A percentile compares a stretch with the other conserved stretches of the same genome.
Conservation (phyloP, 2,888 invertebrate species). For the Acanthosepion pharaonis region DNA sequence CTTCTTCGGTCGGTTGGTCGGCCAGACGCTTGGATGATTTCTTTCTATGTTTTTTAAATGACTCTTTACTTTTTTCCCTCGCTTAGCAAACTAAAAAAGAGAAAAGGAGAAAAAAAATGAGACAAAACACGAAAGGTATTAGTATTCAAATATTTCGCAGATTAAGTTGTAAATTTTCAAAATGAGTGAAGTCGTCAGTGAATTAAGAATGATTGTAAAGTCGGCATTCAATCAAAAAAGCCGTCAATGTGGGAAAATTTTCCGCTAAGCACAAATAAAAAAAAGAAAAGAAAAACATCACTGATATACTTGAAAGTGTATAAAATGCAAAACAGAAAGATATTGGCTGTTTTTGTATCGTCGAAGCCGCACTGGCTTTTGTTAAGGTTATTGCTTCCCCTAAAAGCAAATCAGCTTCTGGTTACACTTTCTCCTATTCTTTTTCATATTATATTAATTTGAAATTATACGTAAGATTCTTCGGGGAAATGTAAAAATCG, state of each 20-base stretch:
- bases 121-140: background rate
- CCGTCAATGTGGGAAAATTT: background rate
- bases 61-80: background rate
- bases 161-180: slow-evolving; percentile 8
- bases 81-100: background rate
- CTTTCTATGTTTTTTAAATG: background rate
- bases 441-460: background rate
- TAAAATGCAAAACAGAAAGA: background rate
- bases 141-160: background rate
- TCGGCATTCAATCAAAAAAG: background rate
- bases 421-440: background rate
- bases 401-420: background rate
- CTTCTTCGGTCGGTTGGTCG: background rate
- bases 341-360: background rate
- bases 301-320: background rate
- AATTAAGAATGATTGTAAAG: background rate
- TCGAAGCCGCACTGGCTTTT: background rate
- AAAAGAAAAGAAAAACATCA: background rate
- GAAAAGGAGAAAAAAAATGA: background rate
- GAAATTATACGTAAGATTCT: background rate
- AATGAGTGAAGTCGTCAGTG: slow-evolving; percentile 24
- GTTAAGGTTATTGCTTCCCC: too few relatives aligned
- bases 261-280: background rate
- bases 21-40: background rate
- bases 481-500: too few relatives aligned